A percentile compares a stretch with the other conserved stretches of the same genome.
These are phyloP conservation scores for Philaethria dido DNA, from an alignment of 2,888 invertebrate genomes.

Conservation along the genomic window DNA sequence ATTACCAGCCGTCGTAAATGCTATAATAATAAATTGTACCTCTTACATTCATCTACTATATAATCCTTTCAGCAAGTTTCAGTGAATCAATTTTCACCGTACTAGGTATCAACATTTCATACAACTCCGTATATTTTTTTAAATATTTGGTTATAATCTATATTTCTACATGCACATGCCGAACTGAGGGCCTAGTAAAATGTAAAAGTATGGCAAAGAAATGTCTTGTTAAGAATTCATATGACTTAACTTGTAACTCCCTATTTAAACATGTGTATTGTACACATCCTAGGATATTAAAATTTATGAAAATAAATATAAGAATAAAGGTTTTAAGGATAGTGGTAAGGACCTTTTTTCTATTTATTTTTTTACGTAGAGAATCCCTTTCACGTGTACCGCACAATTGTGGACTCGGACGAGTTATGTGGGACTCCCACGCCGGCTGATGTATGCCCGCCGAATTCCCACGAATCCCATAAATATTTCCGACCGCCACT, in stretches of 20 bases:
- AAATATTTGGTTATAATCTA: not conserved
- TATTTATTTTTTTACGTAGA: too few relatives aligned
- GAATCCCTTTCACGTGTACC: too few relatives aligned
- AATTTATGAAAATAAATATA: not conserved
- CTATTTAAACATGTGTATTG: too few relatives aligned
- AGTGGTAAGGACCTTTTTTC: too few relatives aligned
- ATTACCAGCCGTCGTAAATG: conserved; percentile 36
- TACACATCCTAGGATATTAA: not conserved
- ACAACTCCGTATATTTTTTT: not conserved
- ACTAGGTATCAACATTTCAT: not conserved
- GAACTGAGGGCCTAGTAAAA: not conserved
- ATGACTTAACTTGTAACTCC: not conserved
- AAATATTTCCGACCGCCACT: too few relatives aligned
- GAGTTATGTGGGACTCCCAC: too few relatives aligned
- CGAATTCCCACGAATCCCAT: too few relatives aligned
- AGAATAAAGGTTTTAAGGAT: too few relatives aligned
- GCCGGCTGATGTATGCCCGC: too few relatives aligned
- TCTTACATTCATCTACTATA: not conserved
- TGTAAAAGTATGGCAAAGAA: not conserved
- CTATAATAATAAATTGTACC: not conserved
- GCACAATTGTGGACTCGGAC: too few relatives aligned
- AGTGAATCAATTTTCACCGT: not conserved
- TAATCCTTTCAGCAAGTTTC: not conserved
- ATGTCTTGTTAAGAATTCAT: not conserved
- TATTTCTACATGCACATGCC: too few relatives aligned